A percentile compares a stretch with the other conserved stretches of the same genome.
These are phyloP conservation scores for Barnardius zonarius DNA, from an alignment of 2,113 vertebrate genomes.

Conservation along the genomic window DNA sequence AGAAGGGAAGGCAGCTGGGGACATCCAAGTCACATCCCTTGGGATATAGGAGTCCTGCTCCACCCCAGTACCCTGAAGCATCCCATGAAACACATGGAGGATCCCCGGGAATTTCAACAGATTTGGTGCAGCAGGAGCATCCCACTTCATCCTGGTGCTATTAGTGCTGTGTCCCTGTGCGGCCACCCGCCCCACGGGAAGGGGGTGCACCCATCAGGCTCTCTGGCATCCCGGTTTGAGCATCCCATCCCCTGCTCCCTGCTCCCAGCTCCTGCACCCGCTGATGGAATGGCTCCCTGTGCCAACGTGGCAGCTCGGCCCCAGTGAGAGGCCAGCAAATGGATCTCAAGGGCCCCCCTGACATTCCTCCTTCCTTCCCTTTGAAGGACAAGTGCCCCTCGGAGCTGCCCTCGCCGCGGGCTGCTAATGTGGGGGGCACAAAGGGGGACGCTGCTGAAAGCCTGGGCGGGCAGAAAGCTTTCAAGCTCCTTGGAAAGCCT, in stretches of 20 bases:
- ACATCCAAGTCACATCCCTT: background rate
- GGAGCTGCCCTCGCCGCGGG: background rate
- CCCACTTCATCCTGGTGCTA: rapidly evolving
- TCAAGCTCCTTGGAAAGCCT: background rate
- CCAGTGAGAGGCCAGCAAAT: background rate
- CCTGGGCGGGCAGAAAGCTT: background rate
- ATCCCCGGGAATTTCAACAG: background rate
- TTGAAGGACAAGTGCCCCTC: background rate
- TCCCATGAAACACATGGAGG: rapidly evolving
- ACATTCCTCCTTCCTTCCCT: background rate
- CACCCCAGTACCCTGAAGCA: background rate
- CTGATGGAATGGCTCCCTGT: background rate
- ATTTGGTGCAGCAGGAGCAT: background rate
- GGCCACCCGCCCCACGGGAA: rapidly evolving
- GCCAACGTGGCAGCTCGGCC: rapidly evolving
- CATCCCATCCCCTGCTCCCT: rapidly evolving
- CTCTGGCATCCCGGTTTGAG: background rate
- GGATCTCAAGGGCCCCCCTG: constrained; percentile 35
- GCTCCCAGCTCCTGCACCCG: rapidly evolving
- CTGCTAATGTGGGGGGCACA: background rate
- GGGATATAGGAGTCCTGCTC: rapidly evolving
- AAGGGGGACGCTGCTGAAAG: background rate
- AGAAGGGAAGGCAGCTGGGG: background rate
- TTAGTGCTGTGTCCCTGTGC: background rate
- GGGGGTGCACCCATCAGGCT: rapidly evolving